phyloP scores from a whole-genome alignment of 2,797 vertebrate species.

The Argyrosomus regius region DNA sequence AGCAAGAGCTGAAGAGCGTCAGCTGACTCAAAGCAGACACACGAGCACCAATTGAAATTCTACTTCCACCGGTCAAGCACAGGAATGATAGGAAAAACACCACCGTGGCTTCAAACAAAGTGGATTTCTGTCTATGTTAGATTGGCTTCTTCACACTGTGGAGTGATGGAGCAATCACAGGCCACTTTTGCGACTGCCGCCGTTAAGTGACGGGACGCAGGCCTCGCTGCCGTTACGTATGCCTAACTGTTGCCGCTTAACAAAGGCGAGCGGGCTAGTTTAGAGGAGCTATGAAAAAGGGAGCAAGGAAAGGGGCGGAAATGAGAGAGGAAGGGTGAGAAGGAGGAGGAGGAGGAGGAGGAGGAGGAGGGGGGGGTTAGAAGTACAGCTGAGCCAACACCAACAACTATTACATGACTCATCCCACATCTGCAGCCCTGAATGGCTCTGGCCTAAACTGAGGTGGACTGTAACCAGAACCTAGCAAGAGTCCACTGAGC shows the following conservation, averaged over 20 bases:
- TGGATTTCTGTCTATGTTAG: conserved; percentile 54
- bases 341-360: conserved; percentile 44
- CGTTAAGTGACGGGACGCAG: conserved; percentile 57
- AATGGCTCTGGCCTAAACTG: conserved; percentile 44
- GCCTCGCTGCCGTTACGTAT: conserved; percentile 42
- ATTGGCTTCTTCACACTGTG: conserved; percentile 56
- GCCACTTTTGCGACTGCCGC: conserved; percentile 30
- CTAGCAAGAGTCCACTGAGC: conserved; percentile 15
- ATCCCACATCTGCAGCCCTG: conserved; percentile 75
- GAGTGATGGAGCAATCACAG: conserved; percentile 63
- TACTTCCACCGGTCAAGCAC: conserved; percentile 44
- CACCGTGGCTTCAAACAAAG: conserved; percentile 48
- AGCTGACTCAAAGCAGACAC: conserved; percentile 62
- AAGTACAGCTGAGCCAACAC: conserved; percentile 68
- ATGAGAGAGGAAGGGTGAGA: conserved; percentile 48
- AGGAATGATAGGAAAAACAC: conserved; percentile 54
- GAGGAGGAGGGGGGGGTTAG: conserved; percentile 43
- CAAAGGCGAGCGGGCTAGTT: conserved; percentile 44
- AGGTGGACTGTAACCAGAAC: conserved; percentile 58
- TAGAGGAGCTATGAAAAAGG: conserved; percentile 40
- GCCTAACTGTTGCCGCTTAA: conserved; percentile 38
- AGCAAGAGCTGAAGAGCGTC: conserved; percentile 43
- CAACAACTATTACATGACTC: conserved; percentile 82
- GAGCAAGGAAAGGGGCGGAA: conserved; percentile 49
- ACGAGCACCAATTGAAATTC: conserved; percentile 48